Conservation (phyloP, 2,888 invertebrate species). For the Pandemis cinnamomeana region DNA sequence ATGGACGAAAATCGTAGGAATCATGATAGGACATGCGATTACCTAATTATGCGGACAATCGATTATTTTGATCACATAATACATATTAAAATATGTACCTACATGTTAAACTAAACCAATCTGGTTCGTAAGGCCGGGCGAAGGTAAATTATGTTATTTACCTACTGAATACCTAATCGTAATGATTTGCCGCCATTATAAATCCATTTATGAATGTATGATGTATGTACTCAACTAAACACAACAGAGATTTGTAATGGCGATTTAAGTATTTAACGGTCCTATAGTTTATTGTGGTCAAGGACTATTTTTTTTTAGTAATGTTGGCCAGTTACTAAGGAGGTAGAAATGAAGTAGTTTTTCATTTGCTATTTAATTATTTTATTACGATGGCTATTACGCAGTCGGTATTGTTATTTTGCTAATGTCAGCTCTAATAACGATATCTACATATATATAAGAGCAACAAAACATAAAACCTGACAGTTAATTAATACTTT, state of each 20-base stretch:
- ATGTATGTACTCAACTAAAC: neutral
- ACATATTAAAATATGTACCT: neutral
- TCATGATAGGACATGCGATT: no score
- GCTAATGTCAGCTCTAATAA: no score
- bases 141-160: constrained; percentile 32
- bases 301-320: neutral
- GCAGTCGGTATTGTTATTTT: neutral
- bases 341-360: neutral
- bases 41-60: no score
- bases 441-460: no score
- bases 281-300: neutral
- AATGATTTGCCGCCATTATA: constrained; percentile 33
- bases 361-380: no score
- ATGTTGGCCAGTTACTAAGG: neutral
- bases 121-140: constrained; percentile 18
- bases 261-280: neutral
- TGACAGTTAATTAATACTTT: no score
- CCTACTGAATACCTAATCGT: constrained; percentile 6
- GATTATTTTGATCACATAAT: no score
- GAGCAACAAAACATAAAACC: no score
- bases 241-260: constrained; percentile 1
- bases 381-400: no score
- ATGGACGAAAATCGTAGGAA: no score
- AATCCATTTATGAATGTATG: constrained; percentile 21
- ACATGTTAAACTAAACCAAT: neutral